Evolutionary conservation across 2,888 invertebrate species (phyloP).

Genomic region (Dascillus cervinus): DNA sequence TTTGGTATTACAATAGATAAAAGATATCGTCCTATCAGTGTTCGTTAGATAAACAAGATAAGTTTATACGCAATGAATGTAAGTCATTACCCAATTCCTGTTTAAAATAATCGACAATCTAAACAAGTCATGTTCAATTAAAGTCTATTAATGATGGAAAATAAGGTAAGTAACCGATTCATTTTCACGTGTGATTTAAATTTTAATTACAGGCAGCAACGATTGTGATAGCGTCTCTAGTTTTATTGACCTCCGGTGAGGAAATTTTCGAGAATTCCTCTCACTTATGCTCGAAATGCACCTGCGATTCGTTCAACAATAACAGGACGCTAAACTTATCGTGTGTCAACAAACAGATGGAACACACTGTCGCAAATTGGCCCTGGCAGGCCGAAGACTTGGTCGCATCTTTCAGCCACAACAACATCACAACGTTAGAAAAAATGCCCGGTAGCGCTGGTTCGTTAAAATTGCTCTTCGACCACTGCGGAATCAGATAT

Average conservation of each 20-base stretch:
- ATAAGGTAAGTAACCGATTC: no score
- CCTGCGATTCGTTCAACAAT: constrained; percentile 21
- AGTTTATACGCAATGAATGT: no score
- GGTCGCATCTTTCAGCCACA: constrained; percentile 51
- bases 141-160: no score
- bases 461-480: constrained; percentile 46
- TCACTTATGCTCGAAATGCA: constrained; percentile 25
- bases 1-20: no score
- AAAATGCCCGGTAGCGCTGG: constrained; percentile 42
- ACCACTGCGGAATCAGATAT: constrained; percentile 46
- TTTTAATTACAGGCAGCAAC: no score
- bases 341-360: constrained; percentile 26
- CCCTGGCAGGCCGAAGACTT: constrained; percentile 37
- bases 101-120: no score
- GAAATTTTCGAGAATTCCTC: constrained; percentile 18
- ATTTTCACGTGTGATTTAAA: no score
- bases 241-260: constrained; percentile 3
- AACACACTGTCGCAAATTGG: constrained; percentile 36
- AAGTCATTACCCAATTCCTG: no score
- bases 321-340: constrained; percentile 27
- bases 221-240: no score
- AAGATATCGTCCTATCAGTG: no score
- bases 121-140: no score
- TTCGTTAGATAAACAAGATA: no score
- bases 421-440: constrained; percentile 46